Evolutionary conservation across 2,888 invertebrate species (phyloP).

Genomic region (Protophormia terraenovae): DNA sequence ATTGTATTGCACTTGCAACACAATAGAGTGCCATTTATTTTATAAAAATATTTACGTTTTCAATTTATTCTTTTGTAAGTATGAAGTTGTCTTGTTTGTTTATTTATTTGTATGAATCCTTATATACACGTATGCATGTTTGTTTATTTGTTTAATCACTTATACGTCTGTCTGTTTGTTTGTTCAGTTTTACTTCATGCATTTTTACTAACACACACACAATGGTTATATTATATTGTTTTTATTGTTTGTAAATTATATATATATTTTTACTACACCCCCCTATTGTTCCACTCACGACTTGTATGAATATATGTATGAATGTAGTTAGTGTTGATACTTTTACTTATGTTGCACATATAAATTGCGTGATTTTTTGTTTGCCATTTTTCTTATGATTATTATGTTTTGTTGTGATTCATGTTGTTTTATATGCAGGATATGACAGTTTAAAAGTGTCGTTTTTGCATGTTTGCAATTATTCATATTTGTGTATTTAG

Average conservation of each 20-base stretch:
- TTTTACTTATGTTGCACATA: neutral
- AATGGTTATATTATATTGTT: too few species aligned
- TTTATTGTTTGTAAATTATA: neutral
- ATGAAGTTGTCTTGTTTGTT: constrained; percentile 35
- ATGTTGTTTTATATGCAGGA: constrained; percentile 32
- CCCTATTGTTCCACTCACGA: too few species aligned
- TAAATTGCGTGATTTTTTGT: constrained; percentile 40
- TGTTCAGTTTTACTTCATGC: neutral
- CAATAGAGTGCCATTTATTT: constrained; percentile 64
- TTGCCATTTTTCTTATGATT: neutral
- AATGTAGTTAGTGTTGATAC: neutral
- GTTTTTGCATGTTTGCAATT: constrained; percentile 47
- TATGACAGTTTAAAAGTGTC: constrained; percentile 57
- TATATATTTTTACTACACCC: too few species aligned
- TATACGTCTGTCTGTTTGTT: neutral
- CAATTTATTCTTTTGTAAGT: constrained; percentile 59
- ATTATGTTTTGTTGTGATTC: neutral
- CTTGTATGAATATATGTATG: too few species aligned
- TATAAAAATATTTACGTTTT: constrained; percentile 63
- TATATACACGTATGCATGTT: neutral
- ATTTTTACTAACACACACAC: neutral
- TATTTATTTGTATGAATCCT: constrained; percentile 24
- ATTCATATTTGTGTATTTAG: constrained; percentile 13
- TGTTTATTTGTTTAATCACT: neutral
- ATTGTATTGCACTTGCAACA: constrained; percentile 63